Evolutionary conservation across 2,797 vertebrate genomes (phyloP).

Genomic region (Poecilia wingei): DNA sequence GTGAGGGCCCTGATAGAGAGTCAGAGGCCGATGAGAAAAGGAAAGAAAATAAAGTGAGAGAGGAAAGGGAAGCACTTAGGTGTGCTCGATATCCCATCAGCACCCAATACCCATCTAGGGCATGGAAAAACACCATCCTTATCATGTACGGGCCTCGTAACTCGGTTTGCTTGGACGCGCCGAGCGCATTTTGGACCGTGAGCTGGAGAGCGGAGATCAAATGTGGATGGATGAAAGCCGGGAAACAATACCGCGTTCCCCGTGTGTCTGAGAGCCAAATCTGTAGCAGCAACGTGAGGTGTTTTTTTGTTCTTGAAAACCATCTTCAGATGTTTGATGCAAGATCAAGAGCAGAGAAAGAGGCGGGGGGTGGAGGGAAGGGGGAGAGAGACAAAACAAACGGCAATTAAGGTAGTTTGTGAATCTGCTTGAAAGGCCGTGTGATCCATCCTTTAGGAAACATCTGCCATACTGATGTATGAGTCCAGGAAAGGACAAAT

Average conservation of each 20-base stretch:
- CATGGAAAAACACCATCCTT: conserved; percentile 69
- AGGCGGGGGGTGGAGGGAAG: conserved; percentile 48
- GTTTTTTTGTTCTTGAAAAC: conserved; percentile 76
- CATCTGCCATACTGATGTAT: conserved; percentile 79
- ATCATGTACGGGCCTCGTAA: conserved; percentile 47
- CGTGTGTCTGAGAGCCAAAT: conserved; percentile 60
- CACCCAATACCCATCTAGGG: conserved; percentile 69
- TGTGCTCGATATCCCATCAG: conserved; percentile 79
- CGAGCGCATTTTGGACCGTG: conserved; percentile 31
- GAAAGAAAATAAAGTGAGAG: conserved; percentile 78
- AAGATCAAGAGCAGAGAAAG: conserved; percentile 31
- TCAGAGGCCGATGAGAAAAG: conserved; percentile 72
- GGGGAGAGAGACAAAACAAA: conserved; percentile 73
- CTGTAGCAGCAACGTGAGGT: conserved; percentile 53
- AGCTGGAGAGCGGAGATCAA: conserved; percentile 67
- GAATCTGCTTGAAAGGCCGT: conserved; percentile 69
- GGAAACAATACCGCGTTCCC: conserved; percentile 69
- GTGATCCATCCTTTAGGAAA: conserved; percentile 75
- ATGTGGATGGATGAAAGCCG: conserved; percentile 71
- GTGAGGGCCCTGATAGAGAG: conserved; percentile 74
- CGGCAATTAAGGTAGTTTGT: conserved; percentile 77
- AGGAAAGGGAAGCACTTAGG: conserved; percentile 83
- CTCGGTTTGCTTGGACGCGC: conserved; percentile 9
- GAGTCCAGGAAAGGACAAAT: conserved; percentile 74
- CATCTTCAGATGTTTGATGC: conserved; percentile 76